Percentiles rank a stretch among this genome's conserved stretches.
phyloP scores from a whole-genome alignment of 2,888 invertebrate genomes.

The Pachliopta kotzebuea region DNA sequence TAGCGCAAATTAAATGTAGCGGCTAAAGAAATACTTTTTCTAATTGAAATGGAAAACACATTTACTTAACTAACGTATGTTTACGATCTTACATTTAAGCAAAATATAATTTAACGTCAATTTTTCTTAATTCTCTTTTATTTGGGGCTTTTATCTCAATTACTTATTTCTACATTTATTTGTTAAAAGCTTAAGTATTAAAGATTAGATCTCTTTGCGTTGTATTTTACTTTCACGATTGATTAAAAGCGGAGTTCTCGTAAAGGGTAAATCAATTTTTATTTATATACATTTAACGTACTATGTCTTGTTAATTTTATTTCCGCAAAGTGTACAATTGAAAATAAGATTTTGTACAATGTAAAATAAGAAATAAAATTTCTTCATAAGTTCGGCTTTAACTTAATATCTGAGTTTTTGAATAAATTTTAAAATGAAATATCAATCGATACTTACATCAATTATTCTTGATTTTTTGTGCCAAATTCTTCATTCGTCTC shows the following conservation, averaged over 20 bases:
- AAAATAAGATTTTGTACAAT: too few species aligned
- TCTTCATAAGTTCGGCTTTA: not conserved
- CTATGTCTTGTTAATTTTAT: too few species aligned
- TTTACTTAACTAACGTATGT: not conserved
- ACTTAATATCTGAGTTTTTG: too few species aligned
- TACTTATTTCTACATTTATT: not conserved
- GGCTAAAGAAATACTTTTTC: not conserved
- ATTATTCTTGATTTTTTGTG: slow-evolving; percentile 4
- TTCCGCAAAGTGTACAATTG: too few species aligned
- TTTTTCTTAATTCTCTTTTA: too few species aligned
- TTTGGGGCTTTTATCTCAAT: too few species aligned
- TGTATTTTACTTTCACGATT: not conserved
- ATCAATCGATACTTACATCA: not conserved
- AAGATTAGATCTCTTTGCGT: not conserved
- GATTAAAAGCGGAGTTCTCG: not conserved
- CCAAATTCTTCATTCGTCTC: slow-evolving; percentile 6
- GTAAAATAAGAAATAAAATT: too few species aligned
- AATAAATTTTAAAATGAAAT: too few species aligned
- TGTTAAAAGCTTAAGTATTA: not conserved
- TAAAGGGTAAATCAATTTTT: not conserved
- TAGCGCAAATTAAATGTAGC: not conserved
- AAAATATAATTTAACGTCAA: not conserved
- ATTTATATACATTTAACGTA: not conserved
- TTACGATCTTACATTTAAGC: not conserved
- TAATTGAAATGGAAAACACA: not conserved